Percentiles rank a stretch among this genome's conserved stretches.
Conservation (phyloP, 2,888 invertebrate genomes). For the Sialis fuliginosa region DNA sequence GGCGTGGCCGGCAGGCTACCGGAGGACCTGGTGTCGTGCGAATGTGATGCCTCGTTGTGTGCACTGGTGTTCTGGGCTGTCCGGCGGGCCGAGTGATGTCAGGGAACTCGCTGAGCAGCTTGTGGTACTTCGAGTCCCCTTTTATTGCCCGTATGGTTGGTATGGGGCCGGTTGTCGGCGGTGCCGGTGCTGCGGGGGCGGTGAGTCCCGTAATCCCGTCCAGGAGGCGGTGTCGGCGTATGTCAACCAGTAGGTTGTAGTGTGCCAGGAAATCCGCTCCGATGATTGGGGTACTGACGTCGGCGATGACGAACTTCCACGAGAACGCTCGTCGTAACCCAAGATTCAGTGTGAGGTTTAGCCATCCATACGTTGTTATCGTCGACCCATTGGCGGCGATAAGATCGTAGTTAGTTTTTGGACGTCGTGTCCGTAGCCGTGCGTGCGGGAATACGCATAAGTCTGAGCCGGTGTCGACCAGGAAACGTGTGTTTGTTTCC, state of each 20-base stretch:
- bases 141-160: constrained; percentile 6
- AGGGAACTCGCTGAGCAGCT: background rate
- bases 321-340: background rate
- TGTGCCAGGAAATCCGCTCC: background rate
- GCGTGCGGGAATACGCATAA: constrained; percentile 1
- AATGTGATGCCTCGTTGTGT: constrained; percentile 6
- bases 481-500: background rate
- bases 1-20: constrained; percentile 10
- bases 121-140: constrained; percentile 1
- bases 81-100: constrained; percentile 3
- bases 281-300: background rate
- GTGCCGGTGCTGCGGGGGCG: too few species aligned
- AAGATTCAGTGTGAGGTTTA: background rate
- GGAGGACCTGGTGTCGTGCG: constrained; percentile 10
- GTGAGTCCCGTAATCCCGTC: background rate
- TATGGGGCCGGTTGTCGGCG: background rate
- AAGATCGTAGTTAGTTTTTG: background rate
- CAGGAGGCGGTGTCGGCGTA: constrained; percentile 10
- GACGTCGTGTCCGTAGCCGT: background rate
- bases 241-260: constrained; percentile 14
- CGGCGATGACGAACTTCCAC: constrained; percentile 6
- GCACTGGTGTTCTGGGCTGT: background rate
- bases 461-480: constrained; percentile 2
- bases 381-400: constrained; percentile 1
- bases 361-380: background rate